These are phyloP conservation scores for Todiramphus chloris DNA, from an alignment of 2,113 vertebrate genomes.

Conservation along the genomic window DNA sequence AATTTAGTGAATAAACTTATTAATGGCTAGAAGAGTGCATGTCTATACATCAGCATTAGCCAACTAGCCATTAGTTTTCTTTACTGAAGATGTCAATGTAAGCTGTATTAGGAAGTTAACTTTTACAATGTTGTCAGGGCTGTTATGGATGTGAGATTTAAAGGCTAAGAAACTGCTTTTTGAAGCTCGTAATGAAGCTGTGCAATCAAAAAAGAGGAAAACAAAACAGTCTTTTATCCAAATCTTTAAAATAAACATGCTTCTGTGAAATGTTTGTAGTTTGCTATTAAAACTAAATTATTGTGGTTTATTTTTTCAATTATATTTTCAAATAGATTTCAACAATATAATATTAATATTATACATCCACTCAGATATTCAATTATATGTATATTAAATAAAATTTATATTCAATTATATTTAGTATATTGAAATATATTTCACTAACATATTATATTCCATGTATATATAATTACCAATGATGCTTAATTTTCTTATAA, in stretches of 20 bases:
- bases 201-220: neutral
- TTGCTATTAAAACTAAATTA: neutral
- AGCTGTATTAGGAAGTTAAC: neutral
- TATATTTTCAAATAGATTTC: neutral
- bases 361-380: too few relatives aligned
- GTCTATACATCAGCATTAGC: neutral
- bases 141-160: neutral
- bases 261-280: neutral
- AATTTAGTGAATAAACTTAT: neutral
- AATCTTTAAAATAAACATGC: neutral
- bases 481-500: neutral
- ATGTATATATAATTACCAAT: too few relatives aligned
- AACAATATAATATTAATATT: too few relatives aligned
- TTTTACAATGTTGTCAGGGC: accelerated
- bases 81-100: neutral
- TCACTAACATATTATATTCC: too few relatives aligned
- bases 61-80: neutral
- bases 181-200: neutral
- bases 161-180: neutral
- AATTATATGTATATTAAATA: too few relatives aligned
- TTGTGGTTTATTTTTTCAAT: neutral
- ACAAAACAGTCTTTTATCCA: accelerated
- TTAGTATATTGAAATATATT: too few relatives aligned
- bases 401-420: too few relatives aligned
- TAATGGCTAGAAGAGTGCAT: neutral